A percentile compares a stretch with the other conserved stretches of the same genome.
phyloP scores from a whole-genome alignment of 2,797 vertebrate genomes.

The Phylloscopus collybita region DNA sequence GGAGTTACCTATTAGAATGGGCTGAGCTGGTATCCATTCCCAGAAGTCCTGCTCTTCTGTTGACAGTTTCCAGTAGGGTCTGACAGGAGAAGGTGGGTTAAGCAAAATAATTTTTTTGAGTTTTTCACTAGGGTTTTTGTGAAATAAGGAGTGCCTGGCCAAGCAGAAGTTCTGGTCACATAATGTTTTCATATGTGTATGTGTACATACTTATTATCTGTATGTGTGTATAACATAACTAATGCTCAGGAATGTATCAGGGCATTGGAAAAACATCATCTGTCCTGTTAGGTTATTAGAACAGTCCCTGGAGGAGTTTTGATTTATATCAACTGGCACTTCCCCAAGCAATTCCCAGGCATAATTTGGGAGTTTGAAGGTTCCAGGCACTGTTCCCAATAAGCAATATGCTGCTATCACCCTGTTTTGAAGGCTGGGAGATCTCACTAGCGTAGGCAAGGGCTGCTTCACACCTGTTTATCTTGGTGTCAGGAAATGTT shows the following conservation, averaged over 20 bases:
- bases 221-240: neutral
- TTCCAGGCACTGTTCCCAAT: slow-evolving; percentile 44
- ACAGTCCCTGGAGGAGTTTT: neutral
- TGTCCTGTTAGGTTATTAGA: neutral
- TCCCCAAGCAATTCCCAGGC: neutral
- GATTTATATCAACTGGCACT: slow-evolving; percentile 19
- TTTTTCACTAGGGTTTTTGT: neutral
- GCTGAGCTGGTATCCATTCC: neutral
- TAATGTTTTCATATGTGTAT: neutral
- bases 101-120: neutral
- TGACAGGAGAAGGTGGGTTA: neutral
- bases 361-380: slow-evolving; percentile 32
- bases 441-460: neutral
- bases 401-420: slow-evolving; percentile 24
- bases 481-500: slow-evolving; percentile 2
- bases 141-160: neutral
- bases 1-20: neutral
- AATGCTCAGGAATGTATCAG: neutral
- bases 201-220: neutral
- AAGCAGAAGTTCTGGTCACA: neutral
- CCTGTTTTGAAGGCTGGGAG: neutral
- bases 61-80: neutral
- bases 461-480: slow-evolving; percentile 9
- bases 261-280: neutral
- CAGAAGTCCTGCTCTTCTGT: neutral